These are phyloP conservation scores for Octonoba sinensis DNA, from an alignment of 2,888 invertebrate genomes.

Conservation along the genomic window DNA sequence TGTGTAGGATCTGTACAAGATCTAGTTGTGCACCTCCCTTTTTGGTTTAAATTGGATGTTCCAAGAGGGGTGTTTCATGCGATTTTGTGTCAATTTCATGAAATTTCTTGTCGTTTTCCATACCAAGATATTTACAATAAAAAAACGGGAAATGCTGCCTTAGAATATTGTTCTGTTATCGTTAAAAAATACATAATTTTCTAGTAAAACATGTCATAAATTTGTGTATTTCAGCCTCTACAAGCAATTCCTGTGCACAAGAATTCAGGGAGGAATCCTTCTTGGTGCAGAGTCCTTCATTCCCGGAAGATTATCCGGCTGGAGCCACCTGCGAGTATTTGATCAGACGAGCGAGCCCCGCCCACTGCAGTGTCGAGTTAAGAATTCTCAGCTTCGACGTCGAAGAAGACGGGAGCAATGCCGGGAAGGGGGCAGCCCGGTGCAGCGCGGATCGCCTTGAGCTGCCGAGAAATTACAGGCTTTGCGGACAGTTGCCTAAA, in stretches of 20 bases:
- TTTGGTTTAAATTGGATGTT: no score
- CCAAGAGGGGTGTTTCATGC: no score
- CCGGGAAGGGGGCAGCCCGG: not conserved
- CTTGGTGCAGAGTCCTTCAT: constrained; percentile 65
- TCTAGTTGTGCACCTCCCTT: no score
- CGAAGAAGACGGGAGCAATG: constrained; percentile 57
- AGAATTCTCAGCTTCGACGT: constrained; percentile 65
- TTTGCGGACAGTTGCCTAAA: constrained; percentile 65
- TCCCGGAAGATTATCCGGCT: constrained; percentile 66
- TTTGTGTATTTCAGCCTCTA: not conserved
- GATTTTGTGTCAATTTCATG: no score
- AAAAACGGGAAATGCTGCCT: no score
- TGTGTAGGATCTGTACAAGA: no score
- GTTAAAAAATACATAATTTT: no score
- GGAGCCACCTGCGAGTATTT: constrained; percentile 65
- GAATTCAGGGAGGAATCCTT: constrained; percentile 31
- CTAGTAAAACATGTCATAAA: not conserved
- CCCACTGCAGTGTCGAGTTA: constrained; percentile 66
- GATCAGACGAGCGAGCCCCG: constrained; percentile 33
- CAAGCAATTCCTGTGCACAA: not conserved
- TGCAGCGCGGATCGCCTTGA: constrained; percentile 66
- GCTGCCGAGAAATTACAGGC: constrained; percentile 63
- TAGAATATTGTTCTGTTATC: no score
- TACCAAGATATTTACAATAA: no score
- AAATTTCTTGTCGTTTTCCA: no score